A percentile compares a stretch with the other conserved stretches of the same genome.
Conservation (phyloP, 2,888 invertebrate species). For the Eilema depressum region DNA sequence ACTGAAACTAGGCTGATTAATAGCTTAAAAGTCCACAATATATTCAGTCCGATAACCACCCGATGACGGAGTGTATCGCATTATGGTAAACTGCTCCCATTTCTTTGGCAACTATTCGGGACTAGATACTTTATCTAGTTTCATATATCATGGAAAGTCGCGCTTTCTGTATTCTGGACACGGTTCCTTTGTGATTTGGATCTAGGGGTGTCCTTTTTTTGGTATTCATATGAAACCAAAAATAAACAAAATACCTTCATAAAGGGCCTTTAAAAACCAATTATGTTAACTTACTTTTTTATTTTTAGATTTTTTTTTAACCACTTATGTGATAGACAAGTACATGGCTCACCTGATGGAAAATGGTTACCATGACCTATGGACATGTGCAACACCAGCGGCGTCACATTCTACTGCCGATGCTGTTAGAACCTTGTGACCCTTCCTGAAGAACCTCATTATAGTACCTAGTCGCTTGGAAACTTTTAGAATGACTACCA, state of each 20-base stretch:
- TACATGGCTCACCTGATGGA: too few species aligned
- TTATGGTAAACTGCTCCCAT: conserved; percentile 74
- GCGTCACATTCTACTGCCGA: too few species aligned
- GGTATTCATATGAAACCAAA: conserved; percentile 7
- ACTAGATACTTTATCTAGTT: conserved; percentile 68
- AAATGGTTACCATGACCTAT: too few species aligned
- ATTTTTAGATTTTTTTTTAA: too few species aligned
- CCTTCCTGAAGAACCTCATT: too few species aligned
- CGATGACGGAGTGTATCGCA: conserved; percentile 77
- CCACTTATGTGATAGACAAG: too few species aligned
- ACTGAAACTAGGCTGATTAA: conserved; percentile 68
- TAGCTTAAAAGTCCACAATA: conserved; percentile 65
- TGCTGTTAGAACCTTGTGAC: too few species aligned
- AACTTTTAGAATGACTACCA: too few species aligned
- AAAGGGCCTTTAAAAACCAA: not conserved
- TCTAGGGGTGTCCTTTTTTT: conserved; percentile 26
- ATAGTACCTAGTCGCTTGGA: too few species aligned
- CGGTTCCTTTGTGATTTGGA: conserved; percentile 47
- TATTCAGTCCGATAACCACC: conserved; percentile 75
- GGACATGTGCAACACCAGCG: too few species aligned
- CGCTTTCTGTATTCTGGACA: conserved; percentile 54
- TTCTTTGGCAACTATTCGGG: conserved; percentile 77
- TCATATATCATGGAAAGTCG: conserved; percentile 70
- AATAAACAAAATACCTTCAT: not conserved
- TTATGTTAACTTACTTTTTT: not conserved